A percentile compares a stretch with the other conserved stretches of the same genome.
These are phyloP conservation scores for Paramisgurnus dabryanus DNA, from an alignment of 2,113 vertebrate species.

Conservation along the genomic window DNA sequence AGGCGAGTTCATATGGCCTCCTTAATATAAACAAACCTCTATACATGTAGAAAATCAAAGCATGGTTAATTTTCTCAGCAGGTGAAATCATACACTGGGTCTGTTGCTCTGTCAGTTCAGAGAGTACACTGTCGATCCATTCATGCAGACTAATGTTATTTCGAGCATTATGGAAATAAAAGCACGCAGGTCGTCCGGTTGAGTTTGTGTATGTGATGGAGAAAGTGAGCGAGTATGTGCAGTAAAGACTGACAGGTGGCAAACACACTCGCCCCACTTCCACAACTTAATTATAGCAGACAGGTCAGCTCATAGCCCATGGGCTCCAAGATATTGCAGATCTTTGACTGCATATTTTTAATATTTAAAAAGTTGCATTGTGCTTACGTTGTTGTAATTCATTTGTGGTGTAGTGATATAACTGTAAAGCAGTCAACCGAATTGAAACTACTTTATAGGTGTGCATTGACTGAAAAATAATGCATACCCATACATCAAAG, in stretches of 20 bases:
- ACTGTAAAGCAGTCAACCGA: too few relatives aligned
- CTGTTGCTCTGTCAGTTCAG: conserved; percentile 11
- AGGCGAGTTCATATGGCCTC: too few relatives aligned
- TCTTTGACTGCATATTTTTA: too few relatives aligned
- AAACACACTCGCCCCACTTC: conserved; percentile 56
- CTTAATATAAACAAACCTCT: too few relatives aligned
- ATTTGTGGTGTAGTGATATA: too few relatives aligned
- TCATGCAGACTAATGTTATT: not conserved
- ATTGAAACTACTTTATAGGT: too few relatives aligned
- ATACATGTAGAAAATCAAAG: not conserved
- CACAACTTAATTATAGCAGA: conserved; percentile 66
- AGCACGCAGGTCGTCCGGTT: conserved; percentile 1
- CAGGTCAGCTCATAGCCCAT: conserved; percentile 62
- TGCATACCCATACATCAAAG: too few relatives aligned
- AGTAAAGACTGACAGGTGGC: conserved; percentile 63
- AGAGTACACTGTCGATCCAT: not conserved
- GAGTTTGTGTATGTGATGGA: conserved; percentile 2
- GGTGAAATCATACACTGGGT: not conserved
- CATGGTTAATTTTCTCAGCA: not conserved
- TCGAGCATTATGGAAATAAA: not conserved
- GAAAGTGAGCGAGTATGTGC: conserved; percentile 50
- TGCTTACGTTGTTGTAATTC: too few relatives aligned
- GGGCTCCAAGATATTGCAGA: conserved; percentile 56
- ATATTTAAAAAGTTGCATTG: too few relatives aligned
- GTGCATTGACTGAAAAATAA: too few relatives aligned